phyloP scores from a whole-genome alignment of 1,140 invertebrate genomes.

The Drosophila erecta region DNA sequence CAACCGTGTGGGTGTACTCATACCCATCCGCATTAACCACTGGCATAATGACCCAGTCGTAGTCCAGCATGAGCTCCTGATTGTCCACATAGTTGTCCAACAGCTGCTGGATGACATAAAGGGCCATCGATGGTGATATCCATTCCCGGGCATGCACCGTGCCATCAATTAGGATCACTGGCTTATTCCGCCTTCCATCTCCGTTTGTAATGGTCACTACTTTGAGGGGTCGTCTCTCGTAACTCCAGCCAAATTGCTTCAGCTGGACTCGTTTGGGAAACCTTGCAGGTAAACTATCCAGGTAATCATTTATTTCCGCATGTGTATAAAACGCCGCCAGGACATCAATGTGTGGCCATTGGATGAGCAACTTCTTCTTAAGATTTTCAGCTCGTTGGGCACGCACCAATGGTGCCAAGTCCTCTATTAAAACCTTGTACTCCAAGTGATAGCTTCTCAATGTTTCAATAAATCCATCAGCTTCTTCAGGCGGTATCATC shows the following conservation, averaged over 20 bases:
- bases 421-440: conserved; percentile 67
- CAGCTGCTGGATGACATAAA: conserved; percentile 88
- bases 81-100: conserved; percentile 85
- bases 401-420: conserved; percentile 57
- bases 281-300: conserved; percentile 84
- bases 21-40: conserved; percentile 86
- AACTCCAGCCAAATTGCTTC: conserved; percentile 84
- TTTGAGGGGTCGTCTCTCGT: conserved; percentile 85
- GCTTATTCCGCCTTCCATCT: conserved; percentile 82
- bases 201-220: conserved; percentile 85
- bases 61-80: conserved; percentile 84
- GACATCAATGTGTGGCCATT: conserved; percentile 53
- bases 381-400: conserved; percentile 53
- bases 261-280: conserved; percentile 85
- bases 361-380: conserved; percentile 21
- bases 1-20: conserved; percentile 69
- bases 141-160: conserved; percentile 90
- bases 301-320: conserved; percentile 85
- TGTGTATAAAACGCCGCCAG: conserved; percentile 63
- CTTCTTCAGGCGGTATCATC: conserved; percentile 75
- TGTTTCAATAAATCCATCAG: conserved; percentile 50
- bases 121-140: conserved; percentile 88
- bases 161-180: conserved; percentile 86
- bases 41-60: conserved; percentile 87
- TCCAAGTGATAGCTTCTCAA: conserved; percentile 47